A percentile compares a stretch with the other conserved stretches of the same genome.
Evolutionary conservation across 2,888 invertebrate genomes (phyloP).

Genomic region (Reticulitermes lucifugus): DNA sequence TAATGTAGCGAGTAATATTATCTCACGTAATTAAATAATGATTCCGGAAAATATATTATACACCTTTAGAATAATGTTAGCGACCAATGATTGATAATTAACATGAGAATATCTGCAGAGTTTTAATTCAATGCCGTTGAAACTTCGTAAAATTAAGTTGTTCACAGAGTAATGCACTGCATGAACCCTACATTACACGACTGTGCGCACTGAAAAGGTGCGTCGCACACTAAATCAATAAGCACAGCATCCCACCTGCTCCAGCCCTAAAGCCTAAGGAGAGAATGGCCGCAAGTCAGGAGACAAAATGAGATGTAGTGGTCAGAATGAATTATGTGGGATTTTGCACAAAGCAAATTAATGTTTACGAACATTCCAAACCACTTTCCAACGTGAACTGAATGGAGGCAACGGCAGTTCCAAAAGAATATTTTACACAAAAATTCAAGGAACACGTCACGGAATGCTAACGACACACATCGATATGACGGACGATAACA

Average conservation of each 20-base stretch:
- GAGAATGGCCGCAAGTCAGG: background rate
- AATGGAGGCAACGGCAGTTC: background rate
- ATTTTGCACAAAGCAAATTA: background rate
- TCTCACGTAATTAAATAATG: too few relatives aligned
- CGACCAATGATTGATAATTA: background rate
- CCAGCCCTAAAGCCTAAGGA: background rate
- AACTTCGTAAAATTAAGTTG: background rate
- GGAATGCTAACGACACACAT: constrained; percentile 23
- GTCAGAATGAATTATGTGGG: background rate
- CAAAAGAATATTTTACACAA: background rate
- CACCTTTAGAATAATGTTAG: background rate
- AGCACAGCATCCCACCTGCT: background rate
- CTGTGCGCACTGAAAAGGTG: background rate
- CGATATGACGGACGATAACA: constrained; percentile 21
- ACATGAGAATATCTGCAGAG: too few relatives aligned
- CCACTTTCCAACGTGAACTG: background rate
- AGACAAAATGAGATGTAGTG: background rate
- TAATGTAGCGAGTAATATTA: too few relatives aligned
- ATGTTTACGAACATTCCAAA: background rate
- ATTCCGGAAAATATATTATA: background rate
- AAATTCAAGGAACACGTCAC: background rate
- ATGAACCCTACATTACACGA: background rate
- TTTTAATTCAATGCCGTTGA: too few relatives aligned
- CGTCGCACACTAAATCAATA: background rate
- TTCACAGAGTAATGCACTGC: background rate